phyloP scores from a whole-genome alignment of 2,797 vertebrate species.

The Acipenser ruthenus region DNA sequence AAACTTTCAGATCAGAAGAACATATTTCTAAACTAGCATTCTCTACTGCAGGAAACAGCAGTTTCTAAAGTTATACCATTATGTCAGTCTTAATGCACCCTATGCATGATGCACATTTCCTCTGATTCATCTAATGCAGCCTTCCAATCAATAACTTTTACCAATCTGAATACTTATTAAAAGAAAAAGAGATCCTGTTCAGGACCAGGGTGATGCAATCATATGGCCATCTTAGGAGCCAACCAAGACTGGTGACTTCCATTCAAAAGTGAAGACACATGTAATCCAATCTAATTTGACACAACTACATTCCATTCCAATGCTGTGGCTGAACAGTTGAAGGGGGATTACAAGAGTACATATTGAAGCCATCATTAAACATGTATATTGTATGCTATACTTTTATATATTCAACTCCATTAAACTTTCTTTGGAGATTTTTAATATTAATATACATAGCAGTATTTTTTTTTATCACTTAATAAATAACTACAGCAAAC shows the following conservation, averaged over 20 bases:
- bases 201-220: not conserved
- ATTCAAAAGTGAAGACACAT: not conserved
- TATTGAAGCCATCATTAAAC: too few relatives aligned
- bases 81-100: not conserved
- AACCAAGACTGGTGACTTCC: not conserved
- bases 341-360: too few relatives aligned
- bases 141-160: not conserved
- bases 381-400: too few relatives aligned
- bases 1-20: too few relatives aligned
- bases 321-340: too few relatives aligned
- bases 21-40: not conserved
- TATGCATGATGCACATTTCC: not conserved
- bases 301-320: not conserved
- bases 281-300: not conserved
- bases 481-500: too few relatives aligned
- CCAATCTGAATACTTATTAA: not conserved
- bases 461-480: too few relatives aligned
- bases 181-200: not conserved
- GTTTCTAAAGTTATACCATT: not conserved
- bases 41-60: not conserved
- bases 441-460: too few relatives aligned
- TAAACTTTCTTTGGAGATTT: too few relatives aligned
- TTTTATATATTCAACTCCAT: too few relatives aligned
- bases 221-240: not conserved
- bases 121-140: conserved; percentile 2